Evolutionary conservation across 2,888 invertebrate genomes (phyloP), one percentile per base, ranked within the genome.

Genomic region (Catonia carolina): DNA sequence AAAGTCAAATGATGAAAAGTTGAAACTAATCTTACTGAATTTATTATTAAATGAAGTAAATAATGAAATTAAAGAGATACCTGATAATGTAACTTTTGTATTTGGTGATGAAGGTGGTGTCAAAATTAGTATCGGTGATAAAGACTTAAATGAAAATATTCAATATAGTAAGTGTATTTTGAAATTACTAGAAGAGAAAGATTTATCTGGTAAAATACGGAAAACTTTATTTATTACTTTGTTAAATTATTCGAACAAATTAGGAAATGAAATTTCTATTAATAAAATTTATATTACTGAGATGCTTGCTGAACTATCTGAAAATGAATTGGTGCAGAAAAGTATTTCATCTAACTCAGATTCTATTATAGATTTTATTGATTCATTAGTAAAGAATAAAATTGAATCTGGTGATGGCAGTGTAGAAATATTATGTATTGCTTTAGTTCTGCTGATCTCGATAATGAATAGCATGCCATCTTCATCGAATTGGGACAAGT

Each of bases 21-120:
- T 67, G 51, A 62, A 62, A 36, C 20, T 55, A 33, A 53, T 70
- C 48, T 71, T 73, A 37, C 70, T 72, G 59, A 61, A 60, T 37
- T 68, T 74, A 59, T 58, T 75, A 27, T 74, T 73, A 63, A 65
- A 64, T 37, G 67, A 71, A 36, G 37, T 59, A 27, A 45, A 53
- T 47, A 55, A 59, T 10, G 62, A 61, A 53, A 63, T 69, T 56
- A 53, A 64, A 15, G 53, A 58, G 12, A 63, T 72, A 51, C 65
- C 68, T 54, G 63, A 64, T 50, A 65, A 69, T 55, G 54, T 72
- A 15, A 59, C 61, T 52, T 61, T 74, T 20, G 60, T 61, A 51
- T 59, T 69, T 55, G 74, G 74, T 62, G 73, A 71, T 70, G 71
- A 73, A 56, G 71, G 74, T 53, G 77, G 77, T 6, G 59, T 77